Conservation (phyloP, 2,113 vertebrate species). For the Donacobius atricapilla region DNA sequence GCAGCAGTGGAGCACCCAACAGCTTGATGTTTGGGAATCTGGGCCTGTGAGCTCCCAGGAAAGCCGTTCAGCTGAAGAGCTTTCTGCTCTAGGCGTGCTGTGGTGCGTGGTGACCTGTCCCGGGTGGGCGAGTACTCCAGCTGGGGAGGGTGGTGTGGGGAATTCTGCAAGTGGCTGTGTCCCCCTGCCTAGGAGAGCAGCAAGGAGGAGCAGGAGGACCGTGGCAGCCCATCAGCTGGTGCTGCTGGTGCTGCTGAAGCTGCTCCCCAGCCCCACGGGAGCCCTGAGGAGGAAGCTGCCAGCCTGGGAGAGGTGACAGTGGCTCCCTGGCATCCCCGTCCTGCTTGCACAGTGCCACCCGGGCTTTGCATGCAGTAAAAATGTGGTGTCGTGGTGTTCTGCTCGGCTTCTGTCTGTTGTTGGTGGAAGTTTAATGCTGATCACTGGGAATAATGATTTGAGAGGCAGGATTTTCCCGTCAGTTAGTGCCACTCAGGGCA, state of each 20-base stretch:
- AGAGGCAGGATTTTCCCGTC: background rate
- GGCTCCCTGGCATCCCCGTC: background rate
- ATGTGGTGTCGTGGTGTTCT: background rate
- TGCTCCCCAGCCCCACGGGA: slow-evolving; percentile 63
- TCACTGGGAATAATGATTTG: accelerated
- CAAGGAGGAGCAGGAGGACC: slow-evolving; percentile 38
- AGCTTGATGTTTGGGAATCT: background rate
- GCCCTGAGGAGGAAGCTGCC: slow-evolving; percentile 71
- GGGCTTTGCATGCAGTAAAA: background rate
- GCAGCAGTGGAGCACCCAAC: background rate
- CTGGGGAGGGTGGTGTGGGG: background rate
- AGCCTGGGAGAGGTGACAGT: slow-evolving; percentile 60
- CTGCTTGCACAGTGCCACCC: background rate
- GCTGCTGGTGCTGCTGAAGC: slow-evolving; percentile 73
- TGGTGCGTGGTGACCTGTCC: too few species aligned
- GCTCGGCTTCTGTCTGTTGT: background rate
- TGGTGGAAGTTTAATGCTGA: background rate
- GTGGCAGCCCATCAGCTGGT: slow-evolving; percentile 40
- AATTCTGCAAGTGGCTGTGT: background rate
- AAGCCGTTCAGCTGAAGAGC: background rate
- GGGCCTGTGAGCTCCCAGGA: background rate
- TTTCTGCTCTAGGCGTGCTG: accelerated
- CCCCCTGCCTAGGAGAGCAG: slow-evolving; percentile 66
- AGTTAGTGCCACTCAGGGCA: background rate
- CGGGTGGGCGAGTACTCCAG: accelerated